phyloP scores from a whole-genome alignment of 2,797 vertebrate genomes.

The Enoplosus armatus region DNA sequence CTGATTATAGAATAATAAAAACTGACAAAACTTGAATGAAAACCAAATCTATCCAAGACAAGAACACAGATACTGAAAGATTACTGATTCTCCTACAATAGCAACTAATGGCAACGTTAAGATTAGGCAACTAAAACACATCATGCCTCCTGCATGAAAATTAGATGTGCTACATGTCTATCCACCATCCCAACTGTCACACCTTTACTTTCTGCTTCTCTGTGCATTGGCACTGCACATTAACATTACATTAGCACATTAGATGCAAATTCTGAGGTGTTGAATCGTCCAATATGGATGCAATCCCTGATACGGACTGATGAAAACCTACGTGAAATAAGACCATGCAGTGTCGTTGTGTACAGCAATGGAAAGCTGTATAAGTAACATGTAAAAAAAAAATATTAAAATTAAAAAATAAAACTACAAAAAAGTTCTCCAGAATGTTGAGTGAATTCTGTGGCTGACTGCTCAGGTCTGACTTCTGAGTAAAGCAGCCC shows the following conservation, averaged over 20 bases:
- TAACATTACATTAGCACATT: background rate
- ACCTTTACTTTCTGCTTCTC: background rate
- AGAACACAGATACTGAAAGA: background rate
- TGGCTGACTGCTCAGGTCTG: conserved; percentile 18
- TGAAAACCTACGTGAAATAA: background rate
- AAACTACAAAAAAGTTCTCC: background rate
- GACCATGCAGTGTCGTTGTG: background rate
- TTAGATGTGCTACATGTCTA: background rate
- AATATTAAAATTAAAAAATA: too few relatives aligned
- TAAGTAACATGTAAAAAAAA: too few relatives aligned
- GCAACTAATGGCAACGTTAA: background rate
- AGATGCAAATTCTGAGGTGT: background rate
- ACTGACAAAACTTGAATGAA: background rate
- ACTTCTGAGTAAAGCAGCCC: conserved; percentile 34
- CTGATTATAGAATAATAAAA: background rate
- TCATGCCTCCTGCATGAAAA: background rate
- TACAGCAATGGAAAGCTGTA: background rate
- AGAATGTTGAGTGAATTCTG: conserved; percentile 12
- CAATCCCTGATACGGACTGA: background rate
- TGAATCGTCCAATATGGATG: background rate
- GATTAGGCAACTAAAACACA: background rate
- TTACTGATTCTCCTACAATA: background rate
- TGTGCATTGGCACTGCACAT: background rate
- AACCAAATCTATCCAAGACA: background rate
- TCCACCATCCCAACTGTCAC: background rate